Evolutionary conservation across 2,888 invertebrate genomes (phyloP), one percentile per base, ranked within the genome.

Genomic region (Apotomis turbidana): DNA sequence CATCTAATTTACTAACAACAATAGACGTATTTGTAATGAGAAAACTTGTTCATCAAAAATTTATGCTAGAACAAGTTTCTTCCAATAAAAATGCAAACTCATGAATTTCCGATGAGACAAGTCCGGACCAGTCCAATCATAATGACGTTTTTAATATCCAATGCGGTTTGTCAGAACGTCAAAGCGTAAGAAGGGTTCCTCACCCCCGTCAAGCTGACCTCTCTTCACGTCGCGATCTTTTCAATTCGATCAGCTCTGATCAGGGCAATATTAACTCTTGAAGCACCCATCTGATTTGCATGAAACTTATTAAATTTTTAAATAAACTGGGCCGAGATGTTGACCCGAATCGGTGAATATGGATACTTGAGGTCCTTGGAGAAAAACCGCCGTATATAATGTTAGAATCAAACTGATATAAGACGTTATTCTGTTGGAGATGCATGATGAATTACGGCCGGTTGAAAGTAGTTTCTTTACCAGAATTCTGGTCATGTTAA

Each of bases 251-350:
- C 84, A 84, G 83, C 82, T 77, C 80, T 85, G 86, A 89, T 89
- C 87, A 86, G 79, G 82, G 81, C 86, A 85, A 89, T 90, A 91
- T 90, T 88, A 87, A 89, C 85, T 86, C 85, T 83, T 80, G 80
- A 86, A 85, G 79, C 81, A 80, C 78, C 85, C 81, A 82, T 57
- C 66, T 82, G 85, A 90, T 93, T 93, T 91, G 88, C 91, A 93
- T 93, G 83, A 87, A 89, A 89, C 85, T 91, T 91, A 92, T 92
- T 91, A 90, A 90, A 89, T 90, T 87, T 85, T 81, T 81, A 82
- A 85, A 82, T 80, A 79, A 76, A 72, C 77, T 72, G 46, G 36
- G 59, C 58, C 64, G 49, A 38, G 70, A 58, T 52, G 66, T 58
- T 70, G 63, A 58, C 70, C 58, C 52, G 69, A 15, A 41, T 54